A percentile compares a stretch with the other conserved stretches of the same genome.
These are phyloP conservation scores for Eleginops maclovinus DNA, from an alignment of 2,113 vertebrate genomes.

Conservation along the genomic window DNA sequence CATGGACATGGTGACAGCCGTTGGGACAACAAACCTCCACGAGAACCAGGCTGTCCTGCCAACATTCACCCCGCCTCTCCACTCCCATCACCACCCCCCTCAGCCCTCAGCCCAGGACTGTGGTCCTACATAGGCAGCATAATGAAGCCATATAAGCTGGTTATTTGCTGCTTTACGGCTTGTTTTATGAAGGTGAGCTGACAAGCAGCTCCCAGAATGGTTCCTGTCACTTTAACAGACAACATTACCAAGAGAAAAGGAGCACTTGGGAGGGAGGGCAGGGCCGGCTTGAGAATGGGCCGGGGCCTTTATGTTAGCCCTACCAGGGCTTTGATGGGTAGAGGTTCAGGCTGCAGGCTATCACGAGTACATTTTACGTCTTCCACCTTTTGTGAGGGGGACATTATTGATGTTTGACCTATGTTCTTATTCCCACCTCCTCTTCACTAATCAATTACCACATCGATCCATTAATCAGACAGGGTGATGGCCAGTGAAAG, in stretches of 20 bases:
- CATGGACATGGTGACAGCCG: slow-evolving; percentile 66
- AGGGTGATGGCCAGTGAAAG: slow-evolving; percentile 93
- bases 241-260: slow-evolving; percentile 91
- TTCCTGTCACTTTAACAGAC: slow-evolving; percentile 92
- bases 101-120: slow-evolving; percentile 64
- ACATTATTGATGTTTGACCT: slow-evolving; percentile 92
- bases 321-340: slow-evolving; percentile 90
- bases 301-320: slow-evolving; percentile 82
- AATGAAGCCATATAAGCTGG: slow-evolving; percentile 89
- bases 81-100: slow-evolving; percentile 36
- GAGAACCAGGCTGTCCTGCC: slow-evolving; percentile 72
- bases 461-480: slow-evolving; percentile 97
- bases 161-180: slow-evolving; percentile 86
- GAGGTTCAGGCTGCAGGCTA: slow-evolving; percentile 90
- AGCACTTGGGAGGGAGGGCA: slow-evolving; percentile 80
- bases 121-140: slow-evolving; percentile 77
- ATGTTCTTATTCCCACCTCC: slow-evolving; percentile 94
- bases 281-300: slow-evolving; percentile 75
- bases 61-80: slow-evolving; percentile 62
- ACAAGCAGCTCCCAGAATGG: slow-evolving; percentile 84
- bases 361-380: slow-evolving; percentile 93
- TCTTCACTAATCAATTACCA: slow-evolving; percentile 97
- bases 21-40: slow-evolving; percentile 69
- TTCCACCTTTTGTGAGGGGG: slow-evolving; percentile 90
- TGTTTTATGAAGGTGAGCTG: slow-evolving; percentile 90